Conservation (phyloP, 2,113 vertebrate species). For the Macaca mulatta region DNA sequence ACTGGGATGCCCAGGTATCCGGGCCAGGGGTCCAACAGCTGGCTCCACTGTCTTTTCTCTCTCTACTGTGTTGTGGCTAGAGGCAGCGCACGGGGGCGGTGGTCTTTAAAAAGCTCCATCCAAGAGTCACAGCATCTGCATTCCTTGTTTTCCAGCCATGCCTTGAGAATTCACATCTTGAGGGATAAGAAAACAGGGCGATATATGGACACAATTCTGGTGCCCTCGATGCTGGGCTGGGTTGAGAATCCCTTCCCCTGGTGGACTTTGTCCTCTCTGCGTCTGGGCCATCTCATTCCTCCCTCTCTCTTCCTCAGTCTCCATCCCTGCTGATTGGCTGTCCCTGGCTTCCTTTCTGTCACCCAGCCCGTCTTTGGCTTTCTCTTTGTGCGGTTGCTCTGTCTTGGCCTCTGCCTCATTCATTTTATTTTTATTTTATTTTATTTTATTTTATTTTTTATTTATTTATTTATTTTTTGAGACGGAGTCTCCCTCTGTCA, state of each 20-base stretch:
- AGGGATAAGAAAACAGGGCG: background rate
- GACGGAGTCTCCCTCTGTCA: no score
- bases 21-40: background rate
- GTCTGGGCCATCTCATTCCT: background rate
- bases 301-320: background rate
- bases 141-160: background rate
- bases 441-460: no score
- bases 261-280: no score
- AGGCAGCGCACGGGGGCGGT: no score
- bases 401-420: background rate
- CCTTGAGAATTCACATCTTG: no score
- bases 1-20: fast-evolving
- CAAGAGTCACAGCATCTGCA: no score
- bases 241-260: fast-evolving
- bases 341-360: background rate
- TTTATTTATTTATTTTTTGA: no score
- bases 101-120: background rate
- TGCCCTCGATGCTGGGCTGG: background rate
- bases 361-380: no score
- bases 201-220: no score
- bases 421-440: no score
- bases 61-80: no score
- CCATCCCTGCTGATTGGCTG: background rate
- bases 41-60: background rate
- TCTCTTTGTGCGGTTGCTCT: background rate